Base-by-base conservation (phyloP, 2,797 vertebrate species). In the Cirrhinus mrigala region DNA sequence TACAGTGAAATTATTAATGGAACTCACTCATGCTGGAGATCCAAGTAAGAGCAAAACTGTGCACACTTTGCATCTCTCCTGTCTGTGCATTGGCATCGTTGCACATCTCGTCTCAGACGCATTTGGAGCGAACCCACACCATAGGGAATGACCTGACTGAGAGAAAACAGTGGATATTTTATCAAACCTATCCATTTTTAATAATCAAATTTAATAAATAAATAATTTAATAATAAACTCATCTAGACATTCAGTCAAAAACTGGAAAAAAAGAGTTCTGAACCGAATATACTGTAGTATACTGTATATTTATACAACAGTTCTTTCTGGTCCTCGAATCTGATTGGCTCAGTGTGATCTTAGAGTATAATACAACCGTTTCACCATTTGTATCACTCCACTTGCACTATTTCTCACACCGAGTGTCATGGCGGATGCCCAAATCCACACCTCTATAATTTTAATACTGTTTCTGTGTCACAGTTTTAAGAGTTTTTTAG, bases 101-200 rank as follows among this genome's bases (percentile, higher is more conserved):
- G 62, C n/a, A 70, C 66, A 3, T 88, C 84, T 79, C 92, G 88
- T 87, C 58, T 90, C 12, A 73, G 73, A 3, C 92, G 89, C 46
- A 77, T 85, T 15, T 89, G 89, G 15, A 79, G 74, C 6, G 86
- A 88, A 16, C 91, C 92, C 58, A 91, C 83, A 29, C 92, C 92
- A 12, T 92, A 92, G 40, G 92, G 88, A 78, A 88, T 85, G 40
- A 91, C 82, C 74, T 91, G 90, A 68, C 92, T 92, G 81, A 48
- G 86, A 87, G 64, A 80, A 29, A 85, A 74, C n/a, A 29, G 11
- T n/a, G 33, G 3, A 76, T 66, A 20, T 54, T 50, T 75, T 50
- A 62, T 20, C 0, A 74, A 82, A 75, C 24, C 2, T 60, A 14
- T 44, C 8, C 1, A 24, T 44, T 73, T 73, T 82, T 60, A 2